Evolutionary conservation across 2,113 vertebrate genomes (phyloP).

Genomic region (Salvelinus namaycush): DNA sequence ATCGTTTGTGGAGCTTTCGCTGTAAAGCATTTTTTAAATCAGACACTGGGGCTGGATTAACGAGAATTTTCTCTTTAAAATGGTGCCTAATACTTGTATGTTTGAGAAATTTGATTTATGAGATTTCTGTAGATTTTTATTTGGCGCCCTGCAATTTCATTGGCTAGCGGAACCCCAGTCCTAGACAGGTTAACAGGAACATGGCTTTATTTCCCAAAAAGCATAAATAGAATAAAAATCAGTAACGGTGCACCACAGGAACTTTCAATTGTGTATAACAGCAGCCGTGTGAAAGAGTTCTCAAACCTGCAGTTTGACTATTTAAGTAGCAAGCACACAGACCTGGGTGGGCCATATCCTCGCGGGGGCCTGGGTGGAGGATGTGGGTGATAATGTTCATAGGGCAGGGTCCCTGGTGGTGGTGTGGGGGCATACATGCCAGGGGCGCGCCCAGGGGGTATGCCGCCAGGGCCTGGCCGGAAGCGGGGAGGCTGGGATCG

Average conservation of each 20-base stretch:
- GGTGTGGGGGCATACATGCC: constrained; percentile 48
- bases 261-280: neutral
- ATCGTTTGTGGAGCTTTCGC: no score
- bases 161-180: no score
- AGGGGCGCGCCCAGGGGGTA: constrained; percentile 60
- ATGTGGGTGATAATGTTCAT: constrained; percentile 74
- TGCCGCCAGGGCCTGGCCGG: constrained; percentile 67
- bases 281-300: no score
- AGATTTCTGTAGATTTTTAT: no score
- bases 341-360: constrained; percentile 82
- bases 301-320: neutral
- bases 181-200: neutral
- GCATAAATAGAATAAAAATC: no score
- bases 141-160: no score
- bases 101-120: no score
- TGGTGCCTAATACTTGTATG: no score
- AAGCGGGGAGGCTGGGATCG: constrained; percentile 77
- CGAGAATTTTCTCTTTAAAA: no score
- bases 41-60: no score
- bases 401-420: constrained; percentile 64
- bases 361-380: constrained; percentile 71
- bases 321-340: constrained; percentile 18
- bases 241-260: no score
- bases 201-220: neutral
- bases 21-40: no score